phyloP scores from a whole-genome alignment of 2,888 invertebrate genomes.

The Parnassius apollo region DNA sequence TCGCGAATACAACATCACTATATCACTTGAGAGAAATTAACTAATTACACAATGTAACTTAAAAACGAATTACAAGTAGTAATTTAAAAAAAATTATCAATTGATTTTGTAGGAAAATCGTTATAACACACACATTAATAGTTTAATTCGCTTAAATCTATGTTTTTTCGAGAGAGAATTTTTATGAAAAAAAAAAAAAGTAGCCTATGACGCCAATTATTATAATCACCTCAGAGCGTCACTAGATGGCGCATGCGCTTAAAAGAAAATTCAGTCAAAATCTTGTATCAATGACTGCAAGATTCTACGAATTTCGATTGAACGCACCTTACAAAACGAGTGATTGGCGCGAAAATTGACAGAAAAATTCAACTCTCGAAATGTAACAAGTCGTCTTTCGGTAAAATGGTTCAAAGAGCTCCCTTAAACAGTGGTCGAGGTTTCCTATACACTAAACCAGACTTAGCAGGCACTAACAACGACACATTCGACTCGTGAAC shows the following conservation, averaged over 20 bases:
- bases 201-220: constrained; percentile 20
- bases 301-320: constrained; percentile 51
- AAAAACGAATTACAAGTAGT: constrained; percentile 47
- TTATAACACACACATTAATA: constrained; percentile 68
- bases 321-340: constrained; percentile 30
- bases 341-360: constrained; percentile 34
- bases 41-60: constrained; percentile 56
- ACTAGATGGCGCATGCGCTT: constrained; percentile 9
- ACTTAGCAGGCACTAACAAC: constrained; percentile 77
- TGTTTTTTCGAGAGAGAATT: constrained; percentile 59
- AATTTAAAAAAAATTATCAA: constrained; percentile 47
- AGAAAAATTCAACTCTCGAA: constrained; percentile 62
- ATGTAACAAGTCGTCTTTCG: constrained; percentile 61
- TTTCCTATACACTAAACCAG: constrained; percentile 60
- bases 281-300: constrained; percentile 50
- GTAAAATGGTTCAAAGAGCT: constrained; percentile 64
- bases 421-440: constrained; percentile 64
- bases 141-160: constrained; percentile 59
- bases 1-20: constrained; percentile 68
- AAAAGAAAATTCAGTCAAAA: constrained; percentile 51
- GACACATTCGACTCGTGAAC: constrained; percentile 49
- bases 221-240: constrained; percentile 7
- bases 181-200: constrained; percentile 39
- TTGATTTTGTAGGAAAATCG: constrained; percentile 67
- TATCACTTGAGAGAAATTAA: constrained; percentile 76